Base-by-base conservation (phyloP, 2,113 vertebrate genomes). In the Tetrax tetrax region DNA sequence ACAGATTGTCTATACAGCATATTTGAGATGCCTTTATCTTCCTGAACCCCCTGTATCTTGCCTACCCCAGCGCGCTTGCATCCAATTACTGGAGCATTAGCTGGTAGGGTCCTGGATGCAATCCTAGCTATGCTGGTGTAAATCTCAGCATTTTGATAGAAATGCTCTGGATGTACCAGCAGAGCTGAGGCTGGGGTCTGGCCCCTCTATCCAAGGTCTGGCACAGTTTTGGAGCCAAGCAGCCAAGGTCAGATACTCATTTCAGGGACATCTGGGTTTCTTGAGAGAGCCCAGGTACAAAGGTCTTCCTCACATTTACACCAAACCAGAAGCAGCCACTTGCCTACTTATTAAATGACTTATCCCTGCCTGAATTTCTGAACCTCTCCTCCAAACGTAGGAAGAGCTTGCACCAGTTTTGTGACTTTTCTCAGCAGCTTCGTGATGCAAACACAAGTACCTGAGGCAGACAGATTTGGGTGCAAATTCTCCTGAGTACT, bases 11-110 rank as follows among this genome's bases (percentile, higher is more conserved):
- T 95, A 38, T 68, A 81, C 48, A 61, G 56, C 45, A 22, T 79
- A 75, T 83, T 85, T 85, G 83, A 93, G 68, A 25, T 57, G 59
- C 27, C 25, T 95, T 96, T 93, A 69, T 96, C 48, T 80, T 71
- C 25, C 57, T 24, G 50, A 96, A 57, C 4, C 3, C 38, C 35
- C 38, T 10, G 43, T 35, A 51, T 72, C 64, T 48, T 77, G 65
- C 80, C 87, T 81, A 69, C 85, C 57, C 57, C 65, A 81, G 37
- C 6, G 18, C 3, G 14, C 89, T 91, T 74, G 9, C 63, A 80
- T 56, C 48, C 87, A 90, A 53, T 96, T 90, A 68, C 38, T 9
- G 8, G 6, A 78, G 72, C 38, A 57, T 89, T 64, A 84, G 83
- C 65, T 92, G 79, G 63, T 41, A 76, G 96, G 87, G 61, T 38